A percentile compares a stretch with the other conserved stretches of the same genome.
Evolutionary conservation across 2,797 vertebrate genomes (phyloP).

Genomic region (Microhierax caerulescens): DNA sequence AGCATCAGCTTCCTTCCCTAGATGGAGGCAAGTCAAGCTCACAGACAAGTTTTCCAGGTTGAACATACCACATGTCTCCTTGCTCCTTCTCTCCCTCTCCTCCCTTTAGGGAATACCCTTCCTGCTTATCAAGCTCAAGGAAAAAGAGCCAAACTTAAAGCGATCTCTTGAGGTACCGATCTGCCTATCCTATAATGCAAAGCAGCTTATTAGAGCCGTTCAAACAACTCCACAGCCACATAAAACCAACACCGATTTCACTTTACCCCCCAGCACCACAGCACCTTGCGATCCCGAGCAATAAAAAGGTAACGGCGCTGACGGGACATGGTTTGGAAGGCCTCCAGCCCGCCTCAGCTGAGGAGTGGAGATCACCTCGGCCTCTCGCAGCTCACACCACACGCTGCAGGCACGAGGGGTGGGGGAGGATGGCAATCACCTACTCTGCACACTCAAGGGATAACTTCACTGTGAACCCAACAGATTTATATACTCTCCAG

Average conservation of each 20-base stretch:
- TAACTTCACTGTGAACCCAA: neutral
- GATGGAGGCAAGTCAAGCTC: constrained; percentile 36
- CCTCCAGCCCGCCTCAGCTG: constrained; percentile 1
- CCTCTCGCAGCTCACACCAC: neutral
- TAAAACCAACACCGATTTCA: neutral
- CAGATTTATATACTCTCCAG: neutral
- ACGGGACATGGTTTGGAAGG: neutral
- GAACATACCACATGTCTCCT: constrained; percentile 21
- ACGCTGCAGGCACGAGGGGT: neutral
- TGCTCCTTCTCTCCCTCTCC: constrained; percentile 9
- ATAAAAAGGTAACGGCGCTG: neutral
- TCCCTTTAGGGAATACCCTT: constrained; percentile 23
- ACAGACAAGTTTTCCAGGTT: constrained; percentile 44
- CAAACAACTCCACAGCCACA: neutral
- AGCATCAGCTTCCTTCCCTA: constrained; percentile 1
- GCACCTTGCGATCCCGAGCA: neutral
- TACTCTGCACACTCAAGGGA: neutral
- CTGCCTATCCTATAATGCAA: constrained; percentile 9
- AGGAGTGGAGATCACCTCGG: neutral
- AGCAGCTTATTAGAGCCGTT: neutral
- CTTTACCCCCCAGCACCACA: neutral
- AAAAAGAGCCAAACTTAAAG: neutral
- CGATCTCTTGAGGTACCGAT: neutral
- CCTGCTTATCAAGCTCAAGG: constrained; percentile 23
- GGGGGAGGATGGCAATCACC: neutral